Evolutionary conservation across 2,113 vertebrate genomes (phyloP).

Genomic region (Saguinus midas): DNA sequence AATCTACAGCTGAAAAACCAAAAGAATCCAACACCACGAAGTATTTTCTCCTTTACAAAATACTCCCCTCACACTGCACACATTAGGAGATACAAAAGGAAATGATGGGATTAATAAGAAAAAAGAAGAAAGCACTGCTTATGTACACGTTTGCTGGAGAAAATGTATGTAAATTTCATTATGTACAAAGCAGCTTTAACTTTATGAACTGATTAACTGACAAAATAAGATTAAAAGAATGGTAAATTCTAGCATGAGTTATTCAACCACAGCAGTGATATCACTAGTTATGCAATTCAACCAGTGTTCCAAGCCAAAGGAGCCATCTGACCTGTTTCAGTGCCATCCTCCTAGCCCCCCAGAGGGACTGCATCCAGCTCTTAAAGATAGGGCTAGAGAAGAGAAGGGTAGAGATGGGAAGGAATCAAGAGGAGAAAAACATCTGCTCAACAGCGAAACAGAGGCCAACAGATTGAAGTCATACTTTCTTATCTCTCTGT

Average conservation of each 20-base stretch:
- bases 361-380: not conserved
- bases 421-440: not conserved
- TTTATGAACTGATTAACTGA: not conserved
- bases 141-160: not conserved
- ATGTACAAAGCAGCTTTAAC: not conserved
- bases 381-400: not conserved
- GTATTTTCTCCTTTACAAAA: not conserved
- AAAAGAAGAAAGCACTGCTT: not conserved
- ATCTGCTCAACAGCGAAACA: not conserved
- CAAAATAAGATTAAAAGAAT: not conserved
- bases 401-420: not conserved
- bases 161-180: not conserved
- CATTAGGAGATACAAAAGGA: not conserved
- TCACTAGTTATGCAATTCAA: accelerated
- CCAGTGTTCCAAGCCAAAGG: not conserved
- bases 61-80: not conserved
- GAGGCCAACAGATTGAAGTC: not conserved
- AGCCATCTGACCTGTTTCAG: not conserved
- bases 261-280: accelerated
- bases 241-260: not conserved
- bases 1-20: not conserved
- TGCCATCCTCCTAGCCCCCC: too few species aligned
- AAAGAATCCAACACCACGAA: not conserved
- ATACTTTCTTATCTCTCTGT: conserved; percentile 94
- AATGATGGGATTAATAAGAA: not conserved